A percentile compares a stretch with the other conserved stretches of the same genome.
phyloP scores from a whole-genome alignment of 2,888 invertebrate genomes.

The Drosophila mettleri region DNA sequence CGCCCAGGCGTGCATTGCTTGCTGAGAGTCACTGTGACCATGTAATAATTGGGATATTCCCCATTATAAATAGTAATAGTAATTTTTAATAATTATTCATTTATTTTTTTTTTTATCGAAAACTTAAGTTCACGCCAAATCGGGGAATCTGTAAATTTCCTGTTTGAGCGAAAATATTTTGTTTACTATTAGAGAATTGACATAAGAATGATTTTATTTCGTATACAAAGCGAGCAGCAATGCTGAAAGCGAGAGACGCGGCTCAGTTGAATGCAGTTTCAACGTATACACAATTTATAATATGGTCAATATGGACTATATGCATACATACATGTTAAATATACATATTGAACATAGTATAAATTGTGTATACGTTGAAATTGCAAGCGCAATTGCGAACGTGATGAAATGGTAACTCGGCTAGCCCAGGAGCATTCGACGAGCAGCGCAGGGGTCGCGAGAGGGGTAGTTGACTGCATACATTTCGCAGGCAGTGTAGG shows the following conservation, averaged over 20 bases:
- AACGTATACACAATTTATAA: too few relatives aligned
- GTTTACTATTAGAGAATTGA: constrained; percentile 49
- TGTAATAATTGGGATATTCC: neutral
- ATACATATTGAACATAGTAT: constrained; percentile 24
- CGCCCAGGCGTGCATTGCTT: constrained; percentile 5
- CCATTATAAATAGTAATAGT: neutral
- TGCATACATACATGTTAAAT: neutral
- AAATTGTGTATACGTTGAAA: constrained; percentile 42
- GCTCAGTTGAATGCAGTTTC: constrained; percentile 34
- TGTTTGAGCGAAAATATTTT: constrained; percentile 39
- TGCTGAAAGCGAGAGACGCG: constrained; percentile 26
- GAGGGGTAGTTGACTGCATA: constrained; percentile 21
- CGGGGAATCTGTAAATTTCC: constrained; percentile 2
- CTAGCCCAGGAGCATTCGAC: neutral
- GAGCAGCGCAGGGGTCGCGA: neutral
- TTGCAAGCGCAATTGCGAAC: constrained; percentile 23
- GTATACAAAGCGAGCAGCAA: constrained; percentile 16
- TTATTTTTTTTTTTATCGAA: constrained; percentile 5
- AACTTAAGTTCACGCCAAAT: constrained; percentile 18
- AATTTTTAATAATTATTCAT: neutral
- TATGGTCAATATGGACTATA: neutral
- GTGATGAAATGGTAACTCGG: constrained; percentile 24
- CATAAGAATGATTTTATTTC: constrained; percentile 21
- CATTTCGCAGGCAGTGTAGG: constrained; percentile 52
- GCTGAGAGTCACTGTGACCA: constrained; percentile 24